Evolutionary conservation across 2,888 invertebrate species (phyloP).

Genomic region (Cylindroiulus punctatus): DNA sequence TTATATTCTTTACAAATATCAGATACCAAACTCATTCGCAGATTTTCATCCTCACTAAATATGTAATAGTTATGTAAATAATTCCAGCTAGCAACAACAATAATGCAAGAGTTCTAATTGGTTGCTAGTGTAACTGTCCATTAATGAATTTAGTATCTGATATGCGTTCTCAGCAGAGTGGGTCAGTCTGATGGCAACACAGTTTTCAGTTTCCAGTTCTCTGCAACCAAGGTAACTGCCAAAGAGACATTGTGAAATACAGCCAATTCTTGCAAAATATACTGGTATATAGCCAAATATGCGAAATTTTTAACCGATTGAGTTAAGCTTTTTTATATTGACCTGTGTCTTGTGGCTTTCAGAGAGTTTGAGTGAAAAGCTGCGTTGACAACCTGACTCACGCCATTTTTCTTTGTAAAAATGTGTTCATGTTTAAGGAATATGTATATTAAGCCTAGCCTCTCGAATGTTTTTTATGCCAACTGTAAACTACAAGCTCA

Average conservation of each 20-base stretch:
- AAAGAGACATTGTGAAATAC: too few relatives aligned
- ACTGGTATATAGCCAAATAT: too few relatives aligned
- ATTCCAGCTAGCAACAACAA: not conserved
- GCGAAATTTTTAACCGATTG: too few relatives aligned
- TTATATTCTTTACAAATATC: conserved; percentile 21
- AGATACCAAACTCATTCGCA: not conserved
- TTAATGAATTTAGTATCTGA: conserved; percentile 25
- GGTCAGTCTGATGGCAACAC: too few relatives aligned
- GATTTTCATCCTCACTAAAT: not conserved
- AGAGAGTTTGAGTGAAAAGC: too few relatives aligned
- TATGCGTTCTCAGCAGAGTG: not conserved
- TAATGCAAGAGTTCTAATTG: not conserved
- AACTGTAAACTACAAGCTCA: conserved; percentile 33
- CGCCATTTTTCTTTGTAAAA: conserved; percentile 3
- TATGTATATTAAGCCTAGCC: conserved; percentile 45
- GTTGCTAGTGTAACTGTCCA: not conserved
- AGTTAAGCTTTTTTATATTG: too few relatives aligned
- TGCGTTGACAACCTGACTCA: too few relatives aligned
- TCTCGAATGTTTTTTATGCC: conserved; percentile 43
- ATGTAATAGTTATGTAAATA: conserved; percentile 16
- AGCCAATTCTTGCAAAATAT: too few relatives aligned
- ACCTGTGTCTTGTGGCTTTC: too few relatives aligned
- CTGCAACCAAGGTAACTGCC: too few relatives aligned
- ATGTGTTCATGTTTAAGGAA: conserved; percentile 45
- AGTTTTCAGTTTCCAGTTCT: too few relatives aligned